Base-by-base conservation (phyloP, 1,140 invertebrate species). In the Gryllus bimaculatus region DNA sequence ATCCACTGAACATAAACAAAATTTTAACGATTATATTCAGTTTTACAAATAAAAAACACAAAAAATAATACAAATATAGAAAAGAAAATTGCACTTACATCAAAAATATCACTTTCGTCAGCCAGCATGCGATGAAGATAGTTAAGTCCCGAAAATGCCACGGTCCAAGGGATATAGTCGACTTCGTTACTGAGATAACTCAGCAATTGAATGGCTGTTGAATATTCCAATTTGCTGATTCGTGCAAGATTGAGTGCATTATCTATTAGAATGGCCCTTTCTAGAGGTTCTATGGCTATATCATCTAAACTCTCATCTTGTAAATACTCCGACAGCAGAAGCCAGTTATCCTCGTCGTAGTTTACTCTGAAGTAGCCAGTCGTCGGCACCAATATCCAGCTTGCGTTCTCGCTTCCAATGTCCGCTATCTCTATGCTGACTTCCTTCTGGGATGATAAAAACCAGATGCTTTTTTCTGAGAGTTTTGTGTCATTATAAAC, bases 281-380 rank as follows among this genome's bases (percentile, higher is more conserved):
- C 92, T 0, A 89, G 81, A 8, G 85, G 85, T 80, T 90, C 87
- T 81, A 92, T 92, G 10, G 10, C 18, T 10, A 18, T 7, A 66
- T 66, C 54, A 6, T 78, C 18, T 15, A 82, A 79, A 80, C 85
- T 87, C 12, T 84, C 26, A 0, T 80, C 26, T 47, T 83, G 83
- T 3, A 91, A 83, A 18, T 86, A 86, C 7, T 84, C 73, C 18
- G 88, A 87, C 54, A 92, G 86, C 12, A 84, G 83, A 15, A 86
- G 84, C 86, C 90, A 89, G 54, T 88, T 86, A 4, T 83, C 82
- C 0, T 76, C 73, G 66, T 91, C 89, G 79, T 93, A 93, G 78
- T 90, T 90, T 0, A 92, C 90, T 21, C 90, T 88, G 81, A 92
- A 92, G 79, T 89, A 92, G 47, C 91, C 87, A 18, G 54, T 66